Evolutionary conservation across 2,888 invertebrate species (phyloP).

Genomic region (Pterobdella sp.): DNA sequence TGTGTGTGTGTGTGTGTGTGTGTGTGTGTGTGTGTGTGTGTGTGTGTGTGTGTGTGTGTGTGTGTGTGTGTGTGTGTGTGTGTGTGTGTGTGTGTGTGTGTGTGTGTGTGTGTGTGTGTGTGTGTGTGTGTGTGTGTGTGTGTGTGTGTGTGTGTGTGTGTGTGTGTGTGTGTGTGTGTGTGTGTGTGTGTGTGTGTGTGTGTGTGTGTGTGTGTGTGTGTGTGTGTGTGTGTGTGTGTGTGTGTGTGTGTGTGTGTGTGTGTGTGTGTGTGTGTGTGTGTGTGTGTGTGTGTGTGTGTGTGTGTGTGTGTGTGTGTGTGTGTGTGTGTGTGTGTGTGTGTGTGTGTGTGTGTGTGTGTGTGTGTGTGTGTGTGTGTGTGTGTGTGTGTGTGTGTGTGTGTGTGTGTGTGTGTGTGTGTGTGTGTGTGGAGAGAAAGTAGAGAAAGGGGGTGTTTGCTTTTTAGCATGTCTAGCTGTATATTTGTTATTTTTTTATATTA

Average conservation of each 20-base stretch:
- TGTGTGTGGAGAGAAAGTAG: not conserved
- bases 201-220: conserved; percentile 16
- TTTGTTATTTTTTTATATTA: too few species aligned
- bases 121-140: conserved; percentile 16
- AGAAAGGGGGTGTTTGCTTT: too few species aligned
- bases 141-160: conserved; percentile 16
- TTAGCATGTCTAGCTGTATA: too few species aligned
- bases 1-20: conserved; percentile 8
- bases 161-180: conserved; percentile 16
- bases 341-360: conserved; percentile 16
- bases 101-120: conserved; percentile 15
- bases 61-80: not conserved
- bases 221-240: conserved; percentile 16
- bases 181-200: conserved; percentile 16
- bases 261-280: conserved; percentile 16
- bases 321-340: conserved; percentile 15
- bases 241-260: conserved; percentile 16
- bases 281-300: conserved; percentile 15
- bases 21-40: conserved; percentile 16
- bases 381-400: conserved; percentile 16
- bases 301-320: conserved; percentile 15
- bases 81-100: not conserved
- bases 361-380: conserved; percentile 16
- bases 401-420: conserved; percentile 16
- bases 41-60: conserved; percentile 16